These are phyloP conservation scores for Spicauda simplicius DNA, from an alignment of 2,888 invertebrate genomes.

Conservation along the genomic window DNA sequence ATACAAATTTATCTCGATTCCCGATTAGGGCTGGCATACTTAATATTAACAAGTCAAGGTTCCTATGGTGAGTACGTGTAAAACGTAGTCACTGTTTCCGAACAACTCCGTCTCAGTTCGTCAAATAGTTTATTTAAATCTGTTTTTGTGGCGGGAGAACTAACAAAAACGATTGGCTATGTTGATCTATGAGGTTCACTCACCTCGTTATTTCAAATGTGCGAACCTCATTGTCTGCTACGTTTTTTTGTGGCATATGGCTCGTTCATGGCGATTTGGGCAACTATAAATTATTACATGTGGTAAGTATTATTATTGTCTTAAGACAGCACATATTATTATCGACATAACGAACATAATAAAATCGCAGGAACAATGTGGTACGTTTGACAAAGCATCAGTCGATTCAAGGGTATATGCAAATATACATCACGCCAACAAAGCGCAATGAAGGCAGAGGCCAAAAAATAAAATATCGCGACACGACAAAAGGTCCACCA, in stretches of 20 bases:
- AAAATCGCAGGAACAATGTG: slow-evolving; percentile 57
- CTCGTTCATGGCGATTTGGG: slow-evolving; percentile 60
- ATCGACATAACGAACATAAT: slow-evolving; percentile 41
- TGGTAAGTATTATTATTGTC: slow-evolving; percentile 23
- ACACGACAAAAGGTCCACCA: slow-evolving; percentile 57
- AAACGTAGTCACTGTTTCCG: slow-evolving; percentile 15
- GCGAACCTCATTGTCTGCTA: slow-evolving; percentile 78
- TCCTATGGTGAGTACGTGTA: slow-evolving; percentile 45
- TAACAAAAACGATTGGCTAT: slow-evolving; percentile 75
- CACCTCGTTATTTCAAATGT: slow-evolving; percentile 78
- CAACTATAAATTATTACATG: slow-evolving; percentile 15
- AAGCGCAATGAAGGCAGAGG: slow-evolving; percentile 58
- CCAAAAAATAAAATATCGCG: slow-evolving; percentile 57
- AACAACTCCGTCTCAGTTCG: slow-evolving; percentile 17
- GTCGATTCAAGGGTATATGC: slow-evolving; percentile 70
- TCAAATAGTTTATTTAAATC: slow-evolving; percentile 44
- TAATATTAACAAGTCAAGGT: slow-evolving; percentile 37
- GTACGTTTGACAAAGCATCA: slow-evolving; percentile 62
- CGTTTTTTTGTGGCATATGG: slow-evolving; percentile 76
- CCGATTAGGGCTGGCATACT: slow-evolving; percentile 5
- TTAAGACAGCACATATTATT: neutral
- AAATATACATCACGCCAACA: slow-evolving; percentile 71
- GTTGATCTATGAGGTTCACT: slow-evolving; percentile 69
- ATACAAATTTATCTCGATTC: slow-evolving; percentile 1
- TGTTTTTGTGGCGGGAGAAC: slow-evolving; percentile 66